These are phyloP conservation scores for Verasper variegatus DNA, from an alignment of 2,113 vertebrate genomes.

Conservation along the genomic window DNA sequence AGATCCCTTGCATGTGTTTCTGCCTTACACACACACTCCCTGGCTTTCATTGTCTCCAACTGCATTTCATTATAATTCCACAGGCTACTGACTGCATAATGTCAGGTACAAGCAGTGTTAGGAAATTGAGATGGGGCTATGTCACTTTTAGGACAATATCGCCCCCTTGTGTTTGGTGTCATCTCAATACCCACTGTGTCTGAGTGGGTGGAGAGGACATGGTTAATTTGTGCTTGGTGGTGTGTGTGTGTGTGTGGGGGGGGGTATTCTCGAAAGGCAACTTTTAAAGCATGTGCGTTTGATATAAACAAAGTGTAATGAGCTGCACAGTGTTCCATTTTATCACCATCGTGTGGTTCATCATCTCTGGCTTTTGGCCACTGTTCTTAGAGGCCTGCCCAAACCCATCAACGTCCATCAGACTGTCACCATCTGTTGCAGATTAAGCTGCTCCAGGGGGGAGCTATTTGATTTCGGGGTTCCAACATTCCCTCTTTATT, in stretches of 20 bases:
- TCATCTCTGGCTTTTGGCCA: conserved; percentile 63
- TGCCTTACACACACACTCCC: conserved; percentile 46
- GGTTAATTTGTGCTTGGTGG: conserved; percentile 36
- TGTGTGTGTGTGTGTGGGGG: neutral
- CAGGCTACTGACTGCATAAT: conserved; percentile 34
- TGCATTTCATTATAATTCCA: conserved; percentile 58
- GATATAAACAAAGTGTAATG: conserved; percentile 71
- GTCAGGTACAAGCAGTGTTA: conserved; percentile 1
- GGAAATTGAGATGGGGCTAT: conserved; percentile 1
- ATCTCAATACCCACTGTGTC: neutral
- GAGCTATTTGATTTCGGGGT: conserved; percentile 74
- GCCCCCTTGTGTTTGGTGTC: conserved; percentile 54
- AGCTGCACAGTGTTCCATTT: conserved; percentile 76
- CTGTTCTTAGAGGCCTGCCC: conserved; percentile 67
- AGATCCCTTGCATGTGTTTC: conserved; percentile 72
- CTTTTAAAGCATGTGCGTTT: conserved; percentile 65
- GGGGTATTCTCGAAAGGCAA: conserved; percentile 40
- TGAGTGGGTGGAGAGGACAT: conserved; percentile 29
- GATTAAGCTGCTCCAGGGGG: conserved; percentile 74
- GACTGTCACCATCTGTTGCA: conserved; percentile 79
- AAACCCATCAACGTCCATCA: conserved; percentile 70
- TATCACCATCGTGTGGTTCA: conserved; percentile 60
- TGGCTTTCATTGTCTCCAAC: conserved; percentile 61
- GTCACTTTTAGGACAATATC: conserved; percentile 39
- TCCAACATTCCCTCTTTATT: conserved; percentile 71